Evolutionary conservation across 1,140 invertebrate species (phyloP), one percentile per base, ranked within the genome.

Genomic region (Drosophila parabipectinata): DNA sequence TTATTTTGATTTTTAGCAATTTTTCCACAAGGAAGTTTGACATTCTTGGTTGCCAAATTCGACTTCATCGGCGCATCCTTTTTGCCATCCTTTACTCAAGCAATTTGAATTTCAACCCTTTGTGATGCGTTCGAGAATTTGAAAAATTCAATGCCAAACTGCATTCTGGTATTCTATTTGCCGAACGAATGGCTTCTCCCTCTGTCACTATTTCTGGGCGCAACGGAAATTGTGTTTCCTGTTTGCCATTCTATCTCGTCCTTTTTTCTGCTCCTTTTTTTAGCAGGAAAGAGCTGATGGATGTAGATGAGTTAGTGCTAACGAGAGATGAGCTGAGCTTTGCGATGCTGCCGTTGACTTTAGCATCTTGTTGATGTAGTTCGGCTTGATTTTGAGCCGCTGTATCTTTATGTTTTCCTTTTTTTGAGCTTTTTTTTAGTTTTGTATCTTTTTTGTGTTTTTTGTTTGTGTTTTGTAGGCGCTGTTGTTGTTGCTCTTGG

Each of bases 151-250:
- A n/a, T 45, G 18, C 21, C 32, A 26, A 68, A 54, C 51, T 52
- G 30, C 50, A 68, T 67, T 45, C 50, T 24, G 26, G 66, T 15
- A 48, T 32, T 77, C 39, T 63, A 15, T 71, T 64, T 77, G 48
- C 64, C 21, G 51, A 63, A 48, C 39, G 50, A 68, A 26, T 58
- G 52, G 44, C 28, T 64, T 57, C 39, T 28, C 58, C 45, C 32
- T 59, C 30, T 74, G 51, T 41, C n/a, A 41, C 58, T 62, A 52
- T 51, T 62, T 48, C 54, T n/a, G 52, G 24, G 44, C 32, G 47
- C 12, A 77, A 37, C 78, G 81, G 82, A 85, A 85, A 87, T 87
- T 67, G 78, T 82, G 52, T 68, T 85, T 85, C 81, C 81, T 87
- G 69, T 72, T 57, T 45, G 32, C 26, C 53, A 57, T 51, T 54